Evolutionary conservation across 2,888 invertebrate species (phyloP).

Genomic region (Sturmia bella): DNA sequence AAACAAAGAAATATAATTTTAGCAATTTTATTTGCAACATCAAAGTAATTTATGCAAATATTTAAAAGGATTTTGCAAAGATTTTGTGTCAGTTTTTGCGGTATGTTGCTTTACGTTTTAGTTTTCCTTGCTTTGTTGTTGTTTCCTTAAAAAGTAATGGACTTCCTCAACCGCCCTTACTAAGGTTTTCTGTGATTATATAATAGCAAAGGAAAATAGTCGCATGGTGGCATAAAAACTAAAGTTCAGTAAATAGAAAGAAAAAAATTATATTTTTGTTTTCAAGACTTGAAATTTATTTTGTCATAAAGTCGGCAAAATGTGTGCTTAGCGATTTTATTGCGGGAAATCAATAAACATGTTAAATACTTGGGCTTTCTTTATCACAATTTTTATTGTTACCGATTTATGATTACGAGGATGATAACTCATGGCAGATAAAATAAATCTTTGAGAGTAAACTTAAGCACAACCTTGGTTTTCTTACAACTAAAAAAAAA

Average conservation of each 20-base stretch:
- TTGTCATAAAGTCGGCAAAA: background rate
- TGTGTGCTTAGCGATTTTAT: slow-evolving; percentile 5
- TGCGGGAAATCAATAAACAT: slow-evolving; percentile 26
- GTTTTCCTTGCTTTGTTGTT: background rate
- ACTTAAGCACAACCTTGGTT: too few species aligned
- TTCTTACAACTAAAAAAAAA: too few species aligned
- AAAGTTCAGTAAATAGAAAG: slow-evolving; percentile 11
- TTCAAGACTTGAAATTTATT: background rate
- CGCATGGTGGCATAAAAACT: background rate
- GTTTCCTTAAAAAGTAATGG: slow-evolving; percentile 37
- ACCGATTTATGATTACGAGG: background rate
- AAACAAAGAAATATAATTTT: too few species aligned
- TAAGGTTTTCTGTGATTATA: slow-evolving; percentile 25
- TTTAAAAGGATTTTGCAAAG: too few species aligned
- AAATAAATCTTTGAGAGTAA: too few species aligned
- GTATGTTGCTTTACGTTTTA: background rate
- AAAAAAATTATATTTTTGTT: background rate
- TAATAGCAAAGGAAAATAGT: slow-evolving; percentile 1
- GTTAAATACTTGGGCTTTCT: background rate
- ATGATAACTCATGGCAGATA: too few species aligned
- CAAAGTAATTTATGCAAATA: background rate
- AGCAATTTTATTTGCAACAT: background rate
- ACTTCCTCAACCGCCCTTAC: slow-evolving; percentile 6
- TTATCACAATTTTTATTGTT: background rate
- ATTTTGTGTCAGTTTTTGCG: too few species aligned